Evolutionary conservation across 2,888 invertebrate genomes (phyloP).

Genomic region (Temnothorax unifasciatus): DNA sequence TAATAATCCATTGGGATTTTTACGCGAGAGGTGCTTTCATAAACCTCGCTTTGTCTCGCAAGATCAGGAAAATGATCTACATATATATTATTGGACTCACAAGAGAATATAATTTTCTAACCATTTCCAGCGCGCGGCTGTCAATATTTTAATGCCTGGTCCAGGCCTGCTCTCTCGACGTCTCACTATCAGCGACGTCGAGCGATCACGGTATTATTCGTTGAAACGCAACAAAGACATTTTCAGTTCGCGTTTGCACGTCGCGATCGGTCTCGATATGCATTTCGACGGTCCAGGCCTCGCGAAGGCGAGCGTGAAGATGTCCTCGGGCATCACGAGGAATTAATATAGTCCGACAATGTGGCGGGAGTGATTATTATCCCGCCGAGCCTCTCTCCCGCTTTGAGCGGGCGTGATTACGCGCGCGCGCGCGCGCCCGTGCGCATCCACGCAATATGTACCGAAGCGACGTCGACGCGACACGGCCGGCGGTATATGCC

Average conservation of each 20-base stretch:
- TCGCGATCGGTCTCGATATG: background rate
- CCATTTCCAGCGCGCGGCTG: background rate
- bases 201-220: conserved; percentile 2
- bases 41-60: background rate
- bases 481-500: background rate
- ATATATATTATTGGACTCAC: background rate
- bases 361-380: conserved; percentile 47
- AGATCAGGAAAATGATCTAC: conserved; percentile 8
- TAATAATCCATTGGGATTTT: conserved; percentile 5
- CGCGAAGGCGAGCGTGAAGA: conserved; percentile 10
- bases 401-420: conserved; percentile 37
- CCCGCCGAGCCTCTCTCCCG: conserved; percentile 23
- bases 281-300: background rate
- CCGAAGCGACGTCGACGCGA: background rate
- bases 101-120: conserved; percentile 15
- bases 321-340: conserved; percentile 1
- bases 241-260: background rate
- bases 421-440: conserved; percentile 34
- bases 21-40: background rate
- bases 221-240: background rate
- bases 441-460: conserved; percentile 29
- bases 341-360: conserved; percentile 49
- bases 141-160: conserved; percentile 27
- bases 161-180: background rate
- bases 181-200: background rate